These are phyloP conservation scores for Melanerpes aurifrons DNA, from an alignment of 2,113 vertebrate genomes.

Conservation along the genomic window DNA sequence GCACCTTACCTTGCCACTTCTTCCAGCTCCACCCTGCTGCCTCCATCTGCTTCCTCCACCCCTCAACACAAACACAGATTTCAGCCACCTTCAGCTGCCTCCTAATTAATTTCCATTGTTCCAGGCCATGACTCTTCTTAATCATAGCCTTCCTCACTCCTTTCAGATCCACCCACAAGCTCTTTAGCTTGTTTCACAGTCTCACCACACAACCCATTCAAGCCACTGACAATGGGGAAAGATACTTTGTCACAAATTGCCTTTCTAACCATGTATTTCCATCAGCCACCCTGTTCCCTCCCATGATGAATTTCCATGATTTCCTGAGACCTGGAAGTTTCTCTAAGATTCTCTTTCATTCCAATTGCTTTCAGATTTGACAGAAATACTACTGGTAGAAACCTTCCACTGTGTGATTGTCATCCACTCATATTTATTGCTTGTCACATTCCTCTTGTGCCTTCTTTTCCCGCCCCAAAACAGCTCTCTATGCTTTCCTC, in stretches of 20 bases:
- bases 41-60: background rate
- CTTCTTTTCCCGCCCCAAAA: background rate
- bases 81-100: background rate
- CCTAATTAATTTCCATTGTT: background rate
- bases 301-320: background rate
- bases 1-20: background rate
- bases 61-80: background rate
- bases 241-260: background rate
- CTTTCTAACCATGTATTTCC: background rate
- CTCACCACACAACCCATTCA: background rate
- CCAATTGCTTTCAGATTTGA: background rate
- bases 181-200: background rate
- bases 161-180: background rate
- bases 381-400: background rate
- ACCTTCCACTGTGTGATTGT: background rate
- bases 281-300: background rate
- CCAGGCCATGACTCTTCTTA: background rate
- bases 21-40: background rate
- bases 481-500: background rate
- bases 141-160: background rate
- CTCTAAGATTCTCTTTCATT: background rate
- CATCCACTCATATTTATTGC: background rate
- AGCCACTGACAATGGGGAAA: background rate
- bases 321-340: background rate
- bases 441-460: background rate